A percentile compares a stretch with the other conserved stretches of the same genome.
Evolutionary conservation across 2,888 invertebrate species (phyloP).

Genomic region (Callyntrura guangdongensis): DNA sequence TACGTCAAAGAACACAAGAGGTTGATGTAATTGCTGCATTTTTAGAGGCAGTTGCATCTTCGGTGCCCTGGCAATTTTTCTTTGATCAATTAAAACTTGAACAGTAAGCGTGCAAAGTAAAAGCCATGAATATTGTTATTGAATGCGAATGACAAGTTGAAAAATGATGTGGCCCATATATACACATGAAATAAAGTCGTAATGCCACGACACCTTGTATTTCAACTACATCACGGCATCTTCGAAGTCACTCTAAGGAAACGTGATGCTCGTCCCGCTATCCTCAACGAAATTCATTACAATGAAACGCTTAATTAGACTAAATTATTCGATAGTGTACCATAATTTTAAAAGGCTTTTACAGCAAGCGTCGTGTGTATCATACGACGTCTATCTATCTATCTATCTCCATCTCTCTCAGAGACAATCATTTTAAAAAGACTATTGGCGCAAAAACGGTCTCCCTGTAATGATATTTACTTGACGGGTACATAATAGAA

Average conservation of each 20-base stretch:
- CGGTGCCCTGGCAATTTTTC: background rate
- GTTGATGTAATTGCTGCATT: background rate
- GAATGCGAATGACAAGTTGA: conserved; percentile 17
- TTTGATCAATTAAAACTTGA: conserved; percentile 49
- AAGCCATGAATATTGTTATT: background rate
- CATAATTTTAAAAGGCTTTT: background rate
- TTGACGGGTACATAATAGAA: background rate
- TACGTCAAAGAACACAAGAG: background rate
- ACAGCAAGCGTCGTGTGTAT: background rate
- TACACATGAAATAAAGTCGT: too few species aligned
- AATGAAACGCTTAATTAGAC: conserved; percentile 46
- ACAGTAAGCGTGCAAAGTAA: background rate
- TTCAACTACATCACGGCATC: background rate
- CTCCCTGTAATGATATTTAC: background rate
- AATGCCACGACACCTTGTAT: conserved; percentile 1
- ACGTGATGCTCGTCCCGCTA: background rate
- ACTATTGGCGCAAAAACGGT: conserved; percentile 5
- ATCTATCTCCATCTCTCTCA: too few species aligned
- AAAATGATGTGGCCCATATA: conserved; percentile 10
- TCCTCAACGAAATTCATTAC: background rate
- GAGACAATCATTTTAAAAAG: background rate
- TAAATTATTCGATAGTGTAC: conserved; percentile 35
- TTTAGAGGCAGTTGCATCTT: background rate
- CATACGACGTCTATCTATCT: too few species aligned
- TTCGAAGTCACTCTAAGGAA: background rate